A percentile compares a stretch with the other conserved stretches of the same genome.
These are phyloP conservation scores for Labia minor DNA, from an alignment of 2,888 invertebrate genomes.

Conservation along the genomic window DNA sequence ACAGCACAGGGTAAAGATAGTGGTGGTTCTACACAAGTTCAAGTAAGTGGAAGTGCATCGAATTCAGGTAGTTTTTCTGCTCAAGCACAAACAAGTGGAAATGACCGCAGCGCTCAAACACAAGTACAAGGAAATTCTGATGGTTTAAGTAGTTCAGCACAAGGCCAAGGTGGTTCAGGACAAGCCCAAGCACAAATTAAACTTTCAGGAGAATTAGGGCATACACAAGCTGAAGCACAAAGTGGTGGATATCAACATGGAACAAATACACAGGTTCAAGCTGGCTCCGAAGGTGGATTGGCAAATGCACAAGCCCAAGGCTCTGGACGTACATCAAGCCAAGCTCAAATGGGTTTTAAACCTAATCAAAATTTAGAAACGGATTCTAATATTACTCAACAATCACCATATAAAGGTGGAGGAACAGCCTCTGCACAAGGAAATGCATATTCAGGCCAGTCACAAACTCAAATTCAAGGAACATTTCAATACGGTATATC, in stretches of 20 bases:
- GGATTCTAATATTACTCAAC: conserved; percentile 36
- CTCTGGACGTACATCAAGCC: conserved; percentile 73
- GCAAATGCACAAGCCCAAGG: conserved; percentile 79
- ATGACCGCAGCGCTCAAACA: conserved; percentile 56
- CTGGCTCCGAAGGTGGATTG: conserved; percentile 69
- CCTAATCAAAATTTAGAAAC: conserved; percentile 53
- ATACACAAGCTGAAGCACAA: conserved; percentile 63
- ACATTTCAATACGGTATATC: conserved; percentile 66
- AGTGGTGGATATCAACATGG: conserved; percentile 64
- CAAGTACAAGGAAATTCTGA: conserved; percentile 58
- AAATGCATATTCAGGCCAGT: conserved; percentile 61
- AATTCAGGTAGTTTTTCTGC: conserved; percentile 72
- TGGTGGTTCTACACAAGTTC: conserved; percentile 67
- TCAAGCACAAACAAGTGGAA: conserved; percentile 67
- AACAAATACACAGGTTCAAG: conserved; percentile 69
- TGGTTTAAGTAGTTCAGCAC: conserved; percentile 63
- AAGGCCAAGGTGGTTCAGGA: conserved; percentile 60
- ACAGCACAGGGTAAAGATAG: conserved; percentile 64
- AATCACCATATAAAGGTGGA: conserved; percentile 56
- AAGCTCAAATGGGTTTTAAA: conserved; percentile 78
- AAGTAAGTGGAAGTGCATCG: conserved; percentile 69
- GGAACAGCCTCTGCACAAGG: conserved; percentile 71
- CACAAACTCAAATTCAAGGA: conserved; percentile 72
- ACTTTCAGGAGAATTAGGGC: conserved; percentile 62
- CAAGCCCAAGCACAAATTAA: conserved; percentile 69